Evolutionary conservation across 2,797 vertebrate genomes (phyloP), one percentile per base, ranked within the genome.

Genomic region (Ibycter americanus): DNA sequence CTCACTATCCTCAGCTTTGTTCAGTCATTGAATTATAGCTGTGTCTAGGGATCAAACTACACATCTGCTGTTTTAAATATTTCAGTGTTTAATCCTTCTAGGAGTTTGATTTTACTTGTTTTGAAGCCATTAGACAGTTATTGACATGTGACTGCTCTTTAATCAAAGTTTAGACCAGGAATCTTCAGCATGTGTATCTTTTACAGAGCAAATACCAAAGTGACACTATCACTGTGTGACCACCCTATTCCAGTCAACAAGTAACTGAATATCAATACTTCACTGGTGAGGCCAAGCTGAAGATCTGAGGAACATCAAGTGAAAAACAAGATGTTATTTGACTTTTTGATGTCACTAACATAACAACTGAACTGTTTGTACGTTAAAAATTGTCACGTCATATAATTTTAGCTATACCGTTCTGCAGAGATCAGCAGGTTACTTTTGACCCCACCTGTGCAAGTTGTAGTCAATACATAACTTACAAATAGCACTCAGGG

Each of bases 51-150:
- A 97, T 87, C 71, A 73, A 92, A 40, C 31, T 63, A 96, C 78
- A 93, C 89, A 94, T 95, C 84, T 96, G 86, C 65, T 74, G 18
- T 56, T 96, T 85, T 93, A 95, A 94, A 89, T 93, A 94, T 94
- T 97, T 96, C 62, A 94, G 63, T 90, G 38, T 80, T 89, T 94
- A 89, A 96, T 90, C 46, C 90, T 92, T 89, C 51, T 58, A 93
- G 78, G 80, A 84, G 51, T 87, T 93, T 73, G 51, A 67, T 95
- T 94, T 92, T 89, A 61, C 63, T 91, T 89, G 55, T 87, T 96
- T 96, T 94, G 78, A 91, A 94, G 46, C 36, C 49, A 44, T 55
- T 68, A 71, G 54, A 66, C 54, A 66, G 25, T 85, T 92, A 87
- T 63, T 87, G 83, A 84, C 55, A 82, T 72, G 82, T 44, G 54